Base-by-base conservation (phyloP, 2,797 vertebrate species). In the Microctenopoma stevenorrisi region DNA sequence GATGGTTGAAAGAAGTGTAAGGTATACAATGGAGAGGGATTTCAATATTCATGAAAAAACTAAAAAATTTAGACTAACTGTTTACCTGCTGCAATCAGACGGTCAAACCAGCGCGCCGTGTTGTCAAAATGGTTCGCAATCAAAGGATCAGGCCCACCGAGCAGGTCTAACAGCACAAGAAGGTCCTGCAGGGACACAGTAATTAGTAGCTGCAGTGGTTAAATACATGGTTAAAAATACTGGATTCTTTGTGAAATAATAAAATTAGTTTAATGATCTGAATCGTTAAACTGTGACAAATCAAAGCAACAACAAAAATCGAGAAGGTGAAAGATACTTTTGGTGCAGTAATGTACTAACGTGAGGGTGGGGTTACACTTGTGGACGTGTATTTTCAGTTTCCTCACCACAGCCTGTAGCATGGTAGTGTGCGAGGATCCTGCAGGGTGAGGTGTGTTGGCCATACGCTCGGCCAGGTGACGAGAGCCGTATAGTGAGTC, bases 401-500 rank as follows among this genome's bases (percentile, higher is more conserved):
- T 22, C 15, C 94, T 95, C 91, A 98, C 97, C 84, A 98, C 93
- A 10, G 96, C 94, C 6, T 94, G 92, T 26, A 98, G 89, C 85
- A 87, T 62, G 49, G 82, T 96, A 88, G 78, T 74, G 61, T 84
- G 89, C 0, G 88, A 68, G 57, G 89, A 72, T 12, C 84, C 91
- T 0, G 84, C 67, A 0, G 91, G 93, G 52, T 96, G 95, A 0
- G 89, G 88, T 0, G 89, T 90, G 26, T 64, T 75, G 0, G 92
- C 92, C 96, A 98, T 96, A 9, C 83, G 93, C 30, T 94, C 90
- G 0, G 96, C 96, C 71, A 98, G 87, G 87, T 98, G 96, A 2
- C 95, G 94, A 2, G 97, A 96, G 7, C 97, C 97, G 0, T 98
- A 98, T 26, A 98, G 90, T 0, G 97, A 98, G 72, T 98, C 96